Conservation (phyloP, 1,140 invertebrate genomes). For the Monomorium pharaonis region DNA sequence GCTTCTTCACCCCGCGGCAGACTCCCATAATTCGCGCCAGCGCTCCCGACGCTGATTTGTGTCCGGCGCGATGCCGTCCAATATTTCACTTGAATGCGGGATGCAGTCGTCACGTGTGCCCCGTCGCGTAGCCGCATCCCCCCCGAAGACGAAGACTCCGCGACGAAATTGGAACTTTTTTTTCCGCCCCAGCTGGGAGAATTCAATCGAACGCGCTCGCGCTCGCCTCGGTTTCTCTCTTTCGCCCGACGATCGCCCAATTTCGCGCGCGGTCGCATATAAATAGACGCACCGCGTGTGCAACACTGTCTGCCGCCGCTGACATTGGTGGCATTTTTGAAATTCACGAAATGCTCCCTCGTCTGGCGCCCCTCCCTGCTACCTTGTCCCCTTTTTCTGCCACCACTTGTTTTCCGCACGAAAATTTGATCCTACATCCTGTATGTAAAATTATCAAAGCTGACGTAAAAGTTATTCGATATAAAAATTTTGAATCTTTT, state of each 20-base stretch:
- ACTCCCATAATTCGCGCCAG: constrained; percentile 28
- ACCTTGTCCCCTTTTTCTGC: background rate
- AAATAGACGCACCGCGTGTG: constrained; percentile 56
- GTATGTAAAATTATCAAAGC: background rate
- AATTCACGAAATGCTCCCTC: constrained; percentile 65
- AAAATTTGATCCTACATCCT: background rate
- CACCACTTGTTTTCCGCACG: background rate
- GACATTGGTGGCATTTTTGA: constrained; percentile 73
- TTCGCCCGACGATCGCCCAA: constrained; percentile 38
- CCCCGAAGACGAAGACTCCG: background rate
- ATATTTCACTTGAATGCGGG: constrained; percentile 31
- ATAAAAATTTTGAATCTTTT: background rate
- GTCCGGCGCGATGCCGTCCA: constrained; percentile 12
- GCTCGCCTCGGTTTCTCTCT: background rate
- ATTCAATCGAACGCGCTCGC: constrained; percentile 24
- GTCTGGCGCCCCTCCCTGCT: constrained; percentile 54
- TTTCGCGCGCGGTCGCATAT: constrained; percentile 50
- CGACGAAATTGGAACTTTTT: constrained; percentile 5
- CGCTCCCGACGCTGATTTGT: constrained; percentile 21
- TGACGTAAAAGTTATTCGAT: background rate
- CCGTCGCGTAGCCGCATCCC: background rate
- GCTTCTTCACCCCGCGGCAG: background rate
- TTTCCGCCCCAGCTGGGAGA: background rate
- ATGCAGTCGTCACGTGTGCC: background rate
- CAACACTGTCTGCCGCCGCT: constrained; percentile 58